A percentile compares a stretch with the other conserved stretches of the same genome.
phyloP scores from a whole-genome alignment of 1,140 invertebrate species.

The Sweltsa coloradensis region DNA sequence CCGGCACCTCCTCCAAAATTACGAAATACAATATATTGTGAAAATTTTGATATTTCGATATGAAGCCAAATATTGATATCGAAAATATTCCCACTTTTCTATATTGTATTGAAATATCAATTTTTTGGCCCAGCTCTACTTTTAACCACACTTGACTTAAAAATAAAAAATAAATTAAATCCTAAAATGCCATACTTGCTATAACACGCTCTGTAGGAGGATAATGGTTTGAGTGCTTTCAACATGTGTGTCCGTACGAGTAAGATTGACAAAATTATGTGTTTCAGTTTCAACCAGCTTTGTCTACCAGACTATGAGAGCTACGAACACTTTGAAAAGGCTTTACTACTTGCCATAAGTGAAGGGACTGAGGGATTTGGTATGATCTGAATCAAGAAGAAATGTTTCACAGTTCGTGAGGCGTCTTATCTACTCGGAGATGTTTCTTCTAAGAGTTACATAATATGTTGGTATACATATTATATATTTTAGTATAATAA shows the following conservation, averaged over 20 bases:
- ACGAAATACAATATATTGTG: not conserved
- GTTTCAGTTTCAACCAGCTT: slow-evolving; percentile 85
- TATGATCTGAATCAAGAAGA: slow-evolving; percentile 55
- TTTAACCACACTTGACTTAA: not conserved
- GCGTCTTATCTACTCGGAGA: no score
- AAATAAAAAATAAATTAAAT: not conserved
- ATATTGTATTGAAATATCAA: no score
- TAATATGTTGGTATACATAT: no score
- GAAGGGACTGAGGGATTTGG: slow-evolving; percentile 94
- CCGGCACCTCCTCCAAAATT: no score
- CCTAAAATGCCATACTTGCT: not conserved
- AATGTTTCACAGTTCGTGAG: not conserved
- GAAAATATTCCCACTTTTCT: no score
- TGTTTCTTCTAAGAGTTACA: no score
- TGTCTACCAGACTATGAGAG: slow-evolving; percentile 89
- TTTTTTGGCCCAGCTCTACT: not conserved
- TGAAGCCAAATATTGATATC: no score
- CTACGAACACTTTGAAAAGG: slow-evolving; percentile 87
- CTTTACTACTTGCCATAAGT: slow-evolving; percentile 80
- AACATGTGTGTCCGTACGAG: no score
- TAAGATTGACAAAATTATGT: slow-evolving; percentile 16
- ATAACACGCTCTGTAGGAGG: not conserved
- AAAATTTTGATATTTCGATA: no score
- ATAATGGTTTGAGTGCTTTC: not conserved
- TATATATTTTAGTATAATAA: no score